Evolutionary conservation across 2,797 vertebrate genomes (phyloP).

Genomic region (Tolypeutes matacus): DNA sequence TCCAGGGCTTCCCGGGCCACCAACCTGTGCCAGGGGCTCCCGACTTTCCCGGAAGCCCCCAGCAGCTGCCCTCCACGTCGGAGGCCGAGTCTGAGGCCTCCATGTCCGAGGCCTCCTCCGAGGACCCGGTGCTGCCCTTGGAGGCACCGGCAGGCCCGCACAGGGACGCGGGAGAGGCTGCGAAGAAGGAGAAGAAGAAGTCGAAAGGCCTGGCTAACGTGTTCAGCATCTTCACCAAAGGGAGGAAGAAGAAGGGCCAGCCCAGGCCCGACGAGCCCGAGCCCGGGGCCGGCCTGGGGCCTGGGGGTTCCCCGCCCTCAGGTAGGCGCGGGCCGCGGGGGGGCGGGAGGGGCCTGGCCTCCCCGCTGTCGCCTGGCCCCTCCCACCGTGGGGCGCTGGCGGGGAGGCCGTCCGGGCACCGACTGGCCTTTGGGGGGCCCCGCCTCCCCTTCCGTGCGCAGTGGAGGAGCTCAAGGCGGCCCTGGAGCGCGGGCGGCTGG

Average conservation of each 20-base stretch:
- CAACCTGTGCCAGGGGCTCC: background rate
- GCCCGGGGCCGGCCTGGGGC: rapidly evolving
- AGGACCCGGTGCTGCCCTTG: constrained; percentile 22
- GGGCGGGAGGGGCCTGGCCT: background rate
- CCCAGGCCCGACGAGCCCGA: background rate
- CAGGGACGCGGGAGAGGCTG: background rate
- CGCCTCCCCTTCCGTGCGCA: background rate
- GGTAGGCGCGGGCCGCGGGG: background rate
- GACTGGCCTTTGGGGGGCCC: background rate
- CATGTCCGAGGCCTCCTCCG: constrained; percentile 65
- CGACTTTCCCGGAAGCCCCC: background rate
- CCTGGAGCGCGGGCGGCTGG: constrained; percentile 74
- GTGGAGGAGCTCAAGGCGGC: constrained; percentile 81
- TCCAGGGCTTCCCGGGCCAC: constrained; percentile 46
- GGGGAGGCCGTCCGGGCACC: rapidly evolving
- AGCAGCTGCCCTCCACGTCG: background rate
- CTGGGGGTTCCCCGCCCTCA: background rate
- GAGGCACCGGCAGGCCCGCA: rapidly evolving
- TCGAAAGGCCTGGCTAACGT: constrained; percentile 42
- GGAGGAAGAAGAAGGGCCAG: constrained; percentile 64
- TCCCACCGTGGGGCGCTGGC: background rate
- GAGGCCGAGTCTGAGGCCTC: constrained; percentile 65
- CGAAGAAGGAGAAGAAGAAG: constrained; percentile 46
- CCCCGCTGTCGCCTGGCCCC: background rate
- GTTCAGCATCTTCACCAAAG: constrained; percentile 70